Evolutionary conservation across 2,113 vertebrate genomes (phyloP), one percentile per base, ranked within the genome.

Genomic region (Spermophilus dauricus): DNA sequence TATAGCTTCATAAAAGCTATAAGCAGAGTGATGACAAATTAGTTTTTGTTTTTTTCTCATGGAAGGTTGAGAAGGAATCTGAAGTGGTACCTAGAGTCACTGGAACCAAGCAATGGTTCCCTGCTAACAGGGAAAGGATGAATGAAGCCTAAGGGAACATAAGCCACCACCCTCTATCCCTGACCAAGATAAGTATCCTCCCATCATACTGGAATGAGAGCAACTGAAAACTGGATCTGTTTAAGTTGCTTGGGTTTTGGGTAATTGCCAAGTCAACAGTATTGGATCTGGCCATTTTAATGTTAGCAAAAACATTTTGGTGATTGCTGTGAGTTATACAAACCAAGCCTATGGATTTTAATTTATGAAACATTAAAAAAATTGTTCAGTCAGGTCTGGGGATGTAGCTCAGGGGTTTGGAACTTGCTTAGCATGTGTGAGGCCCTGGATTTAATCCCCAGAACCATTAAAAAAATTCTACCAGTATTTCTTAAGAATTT

Each of bases 81-180:
- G 8, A 91, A 11, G 18, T 17, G 10, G 2, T 17, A 67, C 4
- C 17, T 77, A 51, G 24, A 70, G 1, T 80, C 42, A 34, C 1
- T 39, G 37, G 85, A 90, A 87, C 37, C 14, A 80, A 70, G 26
- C 9, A 18, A 3, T 39, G 39, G 39, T 42, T 67, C 16, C 12
- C 69, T 73, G 18, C 5, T 1, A 24, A 16, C 13, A 22, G 7
- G 48, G 63, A n/a, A 77, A 65, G 28, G 63, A 16, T 7, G 10
- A 28, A 16, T 7, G 10, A 28, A 45, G 16, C 0, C 10, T 45
- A 42, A 51, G 51, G n/a, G 24, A 32, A 30, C 0, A 28, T 4
- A 9, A 4, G 4, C 2, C 22, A 28, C 5, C 0, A 7, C 11
- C 4, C 6, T 81, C 42, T 84, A 1, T n/a, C 16, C 4, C 11